phyloP scores from a whole-genome alignment of 2,797 vertebrate genomes.

The Oreochromis grahami region DNA sequence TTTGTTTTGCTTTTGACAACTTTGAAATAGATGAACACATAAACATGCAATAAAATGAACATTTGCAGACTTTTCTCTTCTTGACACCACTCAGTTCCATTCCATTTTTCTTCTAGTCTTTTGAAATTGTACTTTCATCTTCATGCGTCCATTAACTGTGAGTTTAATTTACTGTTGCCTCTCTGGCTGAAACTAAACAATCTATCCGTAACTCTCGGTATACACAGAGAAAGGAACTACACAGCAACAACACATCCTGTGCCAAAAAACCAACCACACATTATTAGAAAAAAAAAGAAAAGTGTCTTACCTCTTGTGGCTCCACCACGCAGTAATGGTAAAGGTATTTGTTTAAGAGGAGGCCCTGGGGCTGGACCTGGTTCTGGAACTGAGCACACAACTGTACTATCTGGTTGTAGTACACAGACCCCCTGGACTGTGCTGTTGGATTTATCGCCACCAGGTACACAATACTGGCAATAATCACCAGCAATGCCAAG shows the following conservation, averaged over 20 bases:
- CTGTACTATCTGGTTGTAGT: slow-evolving; percentile 78
- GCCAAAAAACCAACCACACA: not conserved
- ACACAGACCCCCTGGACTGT: slow-evolving; percentile 82
- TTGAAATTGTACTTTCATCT: not conserved
- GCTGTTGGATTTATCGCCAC: slow-evolving; percentile 87
- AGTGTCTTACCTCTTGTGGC: slow-evolving; percentile 84
- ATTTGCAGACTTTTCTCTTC: not conserved
- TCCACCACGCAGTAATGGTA: slow-evolving; percentile 95
- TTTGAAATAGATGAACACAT: not conserved
- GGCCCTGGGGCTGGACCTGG: slow-evolving; percentile 68
- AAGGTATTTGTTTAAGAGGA: slow-evolving; percentile 88
- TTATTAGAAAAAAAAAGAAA: not conserved
- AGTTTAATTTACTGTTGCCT: not conserved
- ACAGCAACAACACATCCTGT: not conserved
- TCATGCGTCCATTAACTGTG: not conserved
- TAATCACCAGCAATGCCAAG: slow-evolving; percentile 81
- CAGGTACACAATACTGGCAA: slow-evolving; percentile 88
- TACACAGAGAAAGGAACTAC: not conserved
- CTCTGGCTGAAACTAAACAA: not conserved
- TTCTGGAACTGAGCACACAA: slow-evolving; percentile 86
- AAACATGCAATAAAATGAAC: not conserved
- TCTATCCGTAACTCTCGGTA: not conserved
- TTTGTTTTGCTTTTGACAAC: not conserved
- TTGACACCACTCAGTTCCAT: not conserved
- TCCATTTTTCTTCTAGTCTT: not conserved